Base-by-base conservation (phyloP, 2,113 vertebrate species). In the Platanista minor region DNA sequence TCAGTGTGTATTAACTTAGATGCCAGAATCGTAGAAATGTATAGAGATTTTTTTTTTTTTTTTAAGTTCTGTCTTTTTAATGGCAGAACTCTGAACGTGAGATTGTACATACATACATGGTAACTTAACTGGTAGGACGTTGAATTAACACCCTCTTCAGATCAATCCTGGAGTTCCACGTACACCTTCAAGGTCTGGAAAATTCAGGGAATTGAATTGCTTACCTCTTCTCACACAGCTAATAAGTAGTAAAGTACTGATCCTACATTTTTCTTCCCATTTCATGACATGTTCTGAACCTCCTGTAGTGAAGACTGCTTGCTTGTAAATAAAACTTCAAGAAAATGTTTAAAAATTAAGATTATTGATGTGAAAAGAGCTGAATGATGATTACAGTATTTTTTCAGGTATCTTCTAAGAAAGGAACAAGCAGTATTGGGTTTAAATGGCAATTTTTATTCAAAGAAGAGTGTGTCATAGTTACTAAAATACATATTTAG, bases 401-500 rank as follows among this genome's bases (percentile, higher is more conserved):
- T 94, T 86, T 83, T 31, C n/a, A 39, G 57, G 1, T 62, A 39
- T 23, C 33, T 72, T 66, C 71, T 67, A 82, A 25, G 27, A 43
- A n/a, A 64, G 27, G 57, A 92, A 57, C 12, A 94, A 95, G 15
- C 23, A 82, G 17, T 95, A 87, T 33, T 57, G 46, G 41, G 15
- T 84, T 95, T 96, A 64, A 97, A 36, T 90, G 85, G 3, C 41
- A 67, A 25, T 69, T 96, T 96, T 83, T 86, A 74, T 74, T 96
- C 74, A 88, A 66, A 89, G 75, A 83, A 64, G 46, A 75, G 9
- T 89, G 49, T 14, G 20, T 85, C 43, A 54, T 85, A 72, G n/a
- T 94, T 88, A 75, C 14, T 69, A 66, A 87, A 62, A 41, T 49
- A 59, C 5, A 23, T 59, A 62, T 23, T 57, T 81, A 67, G 49